Base-by-base conservation (phyloP, 1,140 invertebrate genomes). In the Listronotus bonariensis region DNA sequence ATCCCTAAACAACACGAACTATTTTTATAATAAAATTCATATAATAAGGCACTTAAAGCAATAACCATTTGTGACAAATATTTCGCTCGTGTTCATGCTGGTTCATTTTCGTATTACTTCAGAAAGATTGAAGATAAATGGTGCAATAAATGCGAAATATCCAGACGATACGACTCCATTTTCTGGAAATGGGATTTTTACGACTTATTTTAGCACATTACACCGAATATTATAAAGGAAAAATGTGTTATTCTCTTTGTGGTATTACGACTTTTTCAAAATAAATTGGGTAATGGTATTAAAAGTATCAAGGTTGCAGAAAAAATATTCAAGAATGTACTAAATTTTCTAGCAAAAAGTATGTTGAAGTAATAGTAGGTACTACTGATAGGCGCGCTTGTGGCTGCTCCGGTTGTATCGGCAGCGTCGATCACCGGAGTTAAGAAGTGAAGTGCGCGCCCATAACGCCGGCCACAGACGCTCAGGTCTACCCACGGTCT, bases 141-240 rank as follows among this genome's bases (percentile, higher is more conserved):
- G 64, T 8, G 64, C 68, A 67, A 69, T 69, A 69, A 69, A 69
- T 69, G 64, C 58, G 64, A 67, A 69, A 69, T 69, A 69, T 69
- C 68, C 53, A 69, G 68, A 69, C 60, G 68, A 67, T 69, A 69
- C 41, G 68, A 64, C 64, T 69, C 68, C 64, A 69, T 69, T 69
- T 69, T 69, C 68, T 67, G 68, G 64, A 67, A 69, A 67, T 69
- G 68, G 65, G 54, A 66, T 61, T 69, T 69, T 69, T 69, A 69
- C 62, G 68, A 67, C 64, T 59, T 55, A 64, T 63, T 69, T 64
- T 64, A 67, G 60, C 31, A 48, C 64, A 57, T 55, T 26, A 67
- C 64, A 67, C 42, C 64, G 61, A 60, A 67, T 69, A 67, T 66
- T 59, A 69, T 67, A 64, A 46, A 55, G 64, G 59, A 63, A 64